phyloP scores from a whole-genome alignment of 2,888 invertebrate genomes.

The Stenurella melanura region DNA sequence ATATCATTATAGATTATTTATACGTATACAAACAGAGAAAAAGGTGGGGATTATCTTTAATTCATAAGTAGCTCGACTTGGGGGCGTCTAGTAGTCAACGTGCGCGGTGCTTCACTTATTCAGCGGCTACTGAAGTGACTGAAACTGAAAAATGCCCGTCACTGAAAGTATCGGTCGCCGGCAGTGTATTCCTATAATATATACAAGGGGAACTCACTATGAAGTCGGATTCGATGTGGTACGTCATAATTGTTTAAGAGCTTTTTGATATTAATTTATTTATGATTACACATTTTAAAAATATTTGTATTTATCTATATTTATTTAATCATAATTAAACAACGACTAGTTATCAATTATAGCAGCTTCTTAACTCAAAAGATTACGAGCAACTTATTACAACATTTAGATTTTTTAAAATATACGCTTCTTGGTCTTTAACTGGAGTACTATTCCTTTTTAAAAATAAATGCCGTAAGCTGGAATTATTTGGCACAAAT shows the following conservation, averaged over 20 bases:
- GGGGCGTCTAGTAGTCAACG: constrained; percentile 11
- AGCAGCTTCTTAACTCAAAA: too few relatives aligned
- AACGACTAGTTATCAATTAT: too few relatives aligned
- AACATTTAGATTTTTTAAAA: too few relatives aligned
- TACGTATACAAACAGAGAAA: constrained; percentile 4
- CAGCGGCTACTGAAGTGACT: constrained; percentile 16
- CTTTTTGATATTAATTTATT: too few relatives aligned
- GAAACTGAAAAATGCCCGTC: constrained; percentile 63
- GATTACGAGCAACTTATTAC: too few relatives aligned
- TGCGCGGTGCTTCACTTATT: constrained; percentile 22
- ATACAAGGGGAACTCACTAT: constrained; percentile 87
- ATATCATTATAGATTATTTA: not conserved
- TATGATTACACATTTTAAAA: too few relatives aligned
- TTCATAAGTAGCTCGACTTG: constrained; percentile 32
- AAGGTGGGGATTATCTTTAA: constrained; percentile 41
- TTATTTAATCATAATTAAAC: too few relatives aligned
- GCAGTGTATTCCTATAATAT: constrained; percentile 84
- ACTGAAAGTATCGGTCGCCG: constrained; percentile 73
- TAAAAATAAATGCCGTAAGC: too few relatives aligned
- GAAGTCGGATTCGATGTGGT: constrained; percentile 92
- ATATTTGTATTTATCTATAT: too few relatives aligned
- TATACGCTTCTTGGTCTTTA: too few relatives aligned
- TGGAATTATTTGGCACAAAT: too few relatives aligned
- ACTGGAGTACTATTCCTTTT: too few relatives aligned
- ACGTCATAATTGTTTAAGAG: constrained; percentile 69